Evolutionary conservation across 2,113 vertebrate genomes (phyloP).

Genomic region (Geococcyx californianus): DNA sequence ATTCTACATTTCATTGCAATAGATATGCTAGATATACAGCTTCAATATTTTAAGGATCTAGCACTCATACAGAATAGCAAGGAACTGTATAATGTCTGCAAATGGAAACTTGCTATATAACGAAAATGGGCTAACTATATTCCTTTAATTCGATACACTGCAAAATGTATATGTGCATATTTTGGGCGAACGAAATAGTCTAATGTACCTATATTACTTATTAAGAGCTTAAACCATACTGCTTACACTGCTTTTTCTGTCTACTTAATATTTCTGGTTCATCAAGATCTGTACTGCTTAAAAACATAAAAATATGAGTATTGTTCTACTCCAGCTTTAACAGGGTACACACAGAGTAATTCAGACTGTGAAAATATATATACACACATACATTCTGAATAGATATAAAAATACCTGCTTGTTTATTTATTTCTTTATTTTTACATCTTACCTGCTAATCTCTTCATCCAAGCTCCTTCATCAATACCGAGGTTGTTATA

Average conservation of each 20-base stretch:
- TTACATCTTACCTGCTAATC: slow-evolving; percentile 84
- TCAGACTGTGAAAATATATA: background rate
- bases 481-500: slow-evolving; percentile 96
- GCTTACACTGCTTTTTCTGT: background rate
- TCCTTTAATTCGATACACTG: background rate
- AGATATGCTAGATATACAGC: background rate
- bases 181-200: background rate
- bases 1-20: background rate
- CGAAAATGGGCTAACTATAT: background rate
- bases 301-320: background rate
- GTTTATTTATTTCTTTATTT: background rate
- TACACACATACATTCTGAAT: background rate
- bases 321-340: background rate
- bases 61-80: background rate
- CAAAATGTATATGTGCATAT: background rate
- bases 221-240: background rate
- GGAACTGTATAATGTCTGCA: background rate
- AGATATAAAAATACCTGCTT: background rate
- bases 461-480: slow-evolving; percentile 97
- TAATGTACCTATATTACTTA: background rate
- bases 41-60: background rate
- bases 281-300: background rate
- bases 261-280: background rate
- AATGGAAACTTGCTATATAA: background rate
- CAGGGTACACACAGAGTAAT: background rate